Base-by-base conservation (phyloP, 2,797 vertebrate species). In the Tolypeutes matacus region DNA sequence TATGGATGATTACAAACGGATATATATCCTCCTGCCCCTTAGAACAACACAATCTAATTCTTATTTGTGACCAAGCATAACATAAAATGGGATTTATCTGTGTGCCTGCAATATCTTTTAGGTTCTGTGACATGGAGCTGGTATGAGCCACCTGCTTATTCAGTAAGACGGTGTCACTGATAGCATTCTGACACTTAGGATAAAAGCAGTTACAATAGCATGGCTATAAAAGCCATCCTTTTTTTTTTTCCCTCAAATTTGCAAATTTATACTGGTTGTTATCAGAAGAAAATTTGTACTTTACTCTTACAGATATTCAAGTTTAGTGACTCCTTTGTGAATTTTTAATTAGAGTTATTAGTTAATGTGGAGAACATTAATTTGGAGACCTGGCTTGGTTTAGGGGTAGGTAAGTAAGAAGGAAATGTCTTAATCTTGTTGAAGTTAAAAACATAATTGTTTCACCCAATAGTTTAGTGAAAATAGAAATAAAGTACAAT, bases 41-140 rank as follows among this genome's bases (percentile, higher is more conserved):
- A 96, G 84, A 96, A 98, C 95, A 98, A 94, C 87, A 97, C 21
- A 96, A 86, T 49, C 93, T 97, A 96, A 96, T 93, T 96, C 77
- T 95, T 96, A 70, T 95, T 85, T 94, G 76, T 42, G 29, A 94
- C 49, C 58, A 96, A 97, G 94, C 18, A 70, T 89, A 96, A 82
- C 86, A 88, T 96, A 97, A 97, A 97, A 75, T 29, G 77, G 98
- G 97, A 97, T 98, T 98, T 98, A 97, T 97, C 87, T 96, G 60
- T 92, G 82, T 97, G 82, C 21, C 96, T 91, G 96, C 49, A 93
- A 89, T 94, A 96, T 67, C 94, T 98, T 96, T 98, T 97, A 98
- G 92, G 34, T 95, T 89, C 39, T 93, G 56, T 89, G 89, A 80
- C 96, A 95, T 96, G 72, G 20, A 13, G 87, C 62, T 29, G 27